Conservation (phyloP, 2,888 invertebrate genomes). For the Serrognathus titanus region DNA sequence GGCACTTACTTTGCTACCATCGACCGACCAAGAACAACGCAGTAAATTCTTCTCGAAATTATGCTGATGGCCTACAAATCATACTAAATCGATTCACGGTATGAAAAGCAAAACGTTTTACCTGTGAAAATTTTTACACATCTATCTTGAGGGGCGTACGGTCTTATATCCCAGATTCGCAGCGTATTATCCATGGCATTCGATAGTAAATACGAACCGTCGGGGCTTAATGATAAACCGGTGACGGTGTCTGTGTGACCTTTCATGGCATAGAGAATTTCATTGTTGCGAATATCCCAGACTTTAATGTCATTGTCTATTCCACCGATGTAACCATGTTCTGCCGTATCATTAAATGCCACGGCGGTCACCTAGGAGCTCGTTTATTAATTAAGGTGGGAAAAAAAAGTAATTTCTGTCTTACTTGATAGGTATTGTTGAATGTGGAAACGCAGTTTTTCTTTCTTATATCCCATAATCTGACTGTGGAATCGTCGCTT, state of each 20-base stretch:
- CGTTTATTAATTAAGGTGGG: background rate
- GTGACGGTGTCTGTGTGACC: slow-evolving; percentile 97
- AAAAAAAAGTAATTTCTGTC: background rate
- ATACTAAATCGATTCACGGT: background rate
- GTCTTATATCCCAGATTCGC: slow-evolving; percentile 94
- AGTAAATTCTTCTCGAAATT: slow-evolving; percentile 97
- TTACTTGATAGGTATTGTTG: slow-evolving; percentile 66
- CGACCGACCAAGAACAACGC: slow-evolving; percentile 89
- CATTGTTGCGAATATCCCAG: slow-evolving; percentile 93
- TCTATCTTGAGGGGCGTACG: slow-evolving; percentile 89
- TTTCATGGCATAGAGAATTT: slow-evolving; percentile 75
- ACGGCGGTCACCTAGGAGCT: slow-evolving; percentile 66
- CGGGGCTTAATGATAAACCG: slow-evolving; percentile 77
- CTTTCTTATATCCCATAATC: slow-evolving; percentile 90
- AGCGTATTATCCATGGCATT: slow-evolving; percentile 97
- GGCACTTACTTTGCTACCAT: slow-evolving; percentile 85
- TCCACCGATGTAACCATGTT: slow-evolving; percentile 91
- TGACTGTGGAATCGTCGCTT: slow-evolving; percentile 91
- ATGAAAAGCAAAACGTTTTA: slow-evolving; percentile 10
- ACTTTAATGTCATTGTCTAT: slow-evolving; percentile 97
- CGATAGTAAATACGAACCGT: slow-evolving; percentile 87
- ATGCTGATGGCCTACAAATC: slow-evolving; percentile 74
- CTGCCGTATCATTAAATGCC: slow-evolving; percentile 92
- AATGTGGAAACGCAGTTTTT: slow-evolving; percentile 72
- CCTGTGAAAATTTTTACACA: slow-evolving; percentile 87